These are phyloP conservation scores for Lota lota DNA, from an alignment of 2,113 vertebrate species.

Conservation along the genomic window DNA sequence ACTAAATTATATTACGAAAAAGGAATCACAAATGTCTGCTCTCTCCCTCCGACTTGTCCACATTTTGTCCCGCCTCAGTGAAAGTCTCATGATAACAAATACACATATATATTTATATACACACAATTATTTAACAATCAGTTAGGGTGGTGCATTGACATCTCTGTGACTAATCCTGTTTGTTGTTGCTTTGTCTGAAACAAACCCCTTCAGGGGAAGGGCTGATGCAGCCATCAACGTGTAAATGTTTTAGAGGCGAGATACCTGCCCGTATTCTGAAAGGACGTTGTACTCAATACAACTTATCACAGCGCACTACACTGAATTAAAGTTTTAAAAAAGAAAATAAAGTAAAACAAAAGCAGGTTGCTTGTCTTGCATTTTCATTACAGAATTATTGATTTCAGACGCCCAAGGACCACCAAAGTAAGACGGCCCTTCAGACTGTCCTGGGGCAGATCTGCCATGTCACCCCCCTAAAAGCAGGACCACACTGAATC, in stretches of 20 bases:
- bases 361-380: conserved; percentile 3
- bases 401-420: conserved; percentile 40
- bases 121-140: not conserved
- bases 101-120: not conserved
- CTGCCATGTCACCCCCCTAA: too few relatives aligned
- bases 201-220: conserved; percentile 32
- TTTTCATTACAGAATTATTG: conserved; percentile 26
- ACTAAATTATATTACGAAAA: conserved; percentile 73
- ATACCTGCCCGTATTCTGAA: conserved; percentile 32
- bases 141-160: conserved; percentile 24
- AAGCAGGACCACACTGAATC: not conserved
- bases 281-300: conserved; percentile 22
- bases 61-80: conserved; percentile 41
- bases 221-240: conserved; percentile 49
- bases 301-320: conserved; percentile 35
- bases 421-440: conserved; percentile 15
- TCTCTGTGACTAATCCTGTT: conserved; percentile 48
- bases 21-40: conserved; percentile 60
- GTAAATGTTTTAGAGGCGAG: conserved; percentile 36
- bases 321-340: not conserved
- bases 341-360: conserved; percentile 46
- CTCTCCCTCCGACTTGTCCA: conserved; percentile 15
- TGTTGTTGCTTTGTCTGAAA: conserved; percentile 44
- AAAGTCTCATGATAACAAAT: conserved; percentile 19
- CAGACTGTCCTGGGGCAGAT: not conserved